Evolutionary conservation across 2,888 invertebrate genomes (phyloP), one percentile per base, ranked within the genome.

Genomic region (Crocallis elinguaria): DNA sequence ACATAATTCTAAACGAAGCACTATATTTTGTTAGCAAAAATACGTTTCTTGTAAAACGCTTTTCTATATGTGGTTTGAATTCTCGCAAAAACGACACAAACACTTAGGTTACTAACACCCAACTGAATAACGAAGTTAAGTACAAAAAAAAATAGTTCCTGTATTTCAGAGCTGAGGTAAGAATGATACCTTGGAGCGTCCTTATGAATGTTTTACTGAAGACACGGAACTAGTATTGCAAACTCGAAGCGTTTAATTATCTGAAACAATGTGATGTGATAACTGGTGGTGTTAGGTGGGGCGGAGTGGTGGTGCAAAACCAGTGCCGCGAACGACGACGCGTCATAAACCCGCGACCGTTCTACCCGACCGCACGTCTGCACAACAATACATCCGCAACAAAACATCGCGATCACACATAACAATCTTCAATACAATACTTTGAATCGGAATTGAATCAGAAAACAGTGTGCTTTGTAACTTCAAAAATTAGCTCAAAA

Each of bases 241-340:
- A 16, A 37, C 19, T 38, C 29, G 2, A 25, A 30, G 42, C 19
- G 19, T 29, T 39, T 46, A 52, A 36, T 42, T 43, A 14, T 27
- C 17, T 36, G 46, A 48, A 48, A 54, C 53, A 54, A 54, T 49
- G 43, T 36, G 29, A 30, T 46, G 30, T 42, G 42, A 44, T 43
- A 44, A 37, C 16, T 8, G 27, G 30, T 39, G 37, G 25, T 25
- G 21, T 16, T 33, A 38, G 52, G 29, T 42, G 53, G 53, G 48
- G 52, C 21, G 23, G 9, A 36, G 29, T 33, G 46, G 52, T 54
- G 53, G 48, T 49, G 53, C 48, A 54, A 43, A 54, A 54, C 27
- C 27, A 39, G 12, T 48, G 27, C 13, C 42, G 11, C n/a, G 27
- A 5, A n/a, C 21, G n/a, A 1, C 6, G 7, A 13, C 27, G 25